These are phyloP conservation scores for Phyllostomus discolor DNA, from an alignment of 2,113 vertebrate genomes.

Conservation along the genomic window DNA sequence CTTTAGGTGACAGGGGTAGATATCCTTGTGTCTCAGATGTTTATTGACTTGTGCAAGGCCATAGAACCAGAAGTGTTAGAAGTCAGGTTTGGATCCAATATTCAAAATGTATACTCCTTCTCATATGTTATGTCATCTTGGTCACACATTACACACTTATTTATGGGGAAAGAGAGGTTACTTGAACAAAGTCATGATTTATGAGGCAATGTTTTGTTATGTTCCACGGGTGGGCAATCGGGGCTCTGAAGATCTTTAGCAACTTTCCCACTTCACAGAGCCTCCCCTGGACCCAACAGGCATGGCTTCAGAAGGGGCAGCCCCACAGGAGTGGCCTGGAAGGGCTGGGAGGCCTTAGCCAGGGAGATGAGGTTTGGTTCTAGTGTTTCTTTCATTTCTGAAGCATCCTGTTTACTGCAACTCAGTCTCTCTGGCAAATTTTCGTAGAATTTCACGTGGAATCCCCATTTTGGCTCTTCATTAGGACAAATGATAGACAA, in stretches of 20 bases:
- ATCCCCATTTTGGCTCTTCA: constrained; percentile 48
- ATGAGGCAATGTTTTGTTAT: not conserved
- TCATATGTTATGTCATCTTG: not conserved
- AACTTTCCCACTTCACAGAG: not conserved
- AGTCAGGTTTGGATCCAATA: not conserved
- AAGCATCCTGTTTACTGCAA: constrained; percentile 58
- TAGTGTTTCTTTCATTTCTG: constrained; percentile 51
- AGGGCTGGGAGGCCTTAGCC: not conserved
- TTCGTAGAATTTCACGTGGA: constrained; percentile 43
- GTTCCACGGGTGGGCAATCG: not conserved
- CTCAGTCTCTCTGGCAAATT: not conserved
- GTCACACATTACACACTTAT: not conserved
- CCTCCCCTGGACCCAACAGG: not conserved
- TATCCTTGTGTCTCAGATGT: not conserved
- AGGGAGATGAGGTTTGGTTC: constrained; percentile 47
- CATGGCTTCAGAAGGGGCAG: not conserved
- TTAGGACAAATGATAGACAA: not conserved
- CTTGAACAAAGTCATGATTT: not conserved
- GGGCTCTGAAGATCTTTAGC: not conserved
- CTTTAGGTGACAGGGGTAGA: not conserved
- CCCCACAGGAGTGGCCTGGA: fast-evolving
- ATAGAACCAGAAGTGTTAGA: not conserved
- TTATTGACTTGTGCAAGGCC: not conserved
- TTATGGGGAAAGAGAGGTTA: not conserved
- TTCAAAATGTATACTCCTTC: not conserved